Conservation (phyloP, 2,113 vertebrate species). For the Mohoua ochrocephala region DNA sequence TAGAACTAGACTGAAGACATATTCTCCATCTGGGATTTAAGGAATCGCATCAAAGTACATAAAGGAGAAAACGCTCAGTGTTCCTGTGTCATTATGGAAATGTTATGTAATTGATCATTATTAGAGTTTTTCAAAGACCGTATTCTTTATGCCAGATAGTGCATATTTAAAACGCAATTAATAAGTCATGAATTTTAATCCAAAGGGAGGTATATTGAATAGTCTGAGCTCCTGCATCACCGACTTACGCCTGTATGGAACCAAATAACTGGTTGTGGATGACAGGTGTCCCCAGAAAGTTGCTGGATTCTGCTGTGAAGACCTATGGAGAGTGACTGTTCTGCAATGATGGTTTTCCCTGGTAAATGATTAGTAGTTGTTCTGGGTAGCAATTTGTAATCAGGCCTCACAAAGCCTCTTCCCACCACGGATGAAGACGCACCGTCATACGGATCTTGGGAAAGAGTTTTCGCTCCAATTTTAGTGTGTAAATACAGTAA, state of each 20-base stretch:
- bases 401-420: background rate
- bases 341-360: background rate
- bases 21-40: slow-evolving; percentile 10
- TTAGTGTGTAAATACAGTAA: background rate
- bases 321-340: background rate
- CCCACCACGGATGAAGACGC: fast-evolving
- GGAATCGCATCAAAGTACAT: background rate
- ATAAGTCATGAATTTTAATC: background rate
- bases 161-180: background rate
- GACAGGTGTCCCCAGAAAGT: background rate
- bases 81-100: background rate
- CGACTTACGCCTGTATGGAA: background rate
- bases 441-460: background rate
- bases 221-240: background rate
- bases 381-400: background rate
- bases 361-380: background rate
- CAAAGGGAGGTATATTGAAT: background rate
- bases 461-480: background rate
- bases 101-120: background rate
- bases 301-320: background rate
- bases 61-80: background rate
- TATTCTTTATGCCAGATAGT: background rate
- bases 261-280: background rate
- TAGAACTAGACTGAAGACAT: slow-evolving; percentile 18
- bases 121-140: background rate